A percentile compares a stretch with the other conserved stretches of the same genome.
Evolutionary conservation across 2,797 vertebrate genomes (phyloP).

Genomic region (Xenopus petersii): DNA sequence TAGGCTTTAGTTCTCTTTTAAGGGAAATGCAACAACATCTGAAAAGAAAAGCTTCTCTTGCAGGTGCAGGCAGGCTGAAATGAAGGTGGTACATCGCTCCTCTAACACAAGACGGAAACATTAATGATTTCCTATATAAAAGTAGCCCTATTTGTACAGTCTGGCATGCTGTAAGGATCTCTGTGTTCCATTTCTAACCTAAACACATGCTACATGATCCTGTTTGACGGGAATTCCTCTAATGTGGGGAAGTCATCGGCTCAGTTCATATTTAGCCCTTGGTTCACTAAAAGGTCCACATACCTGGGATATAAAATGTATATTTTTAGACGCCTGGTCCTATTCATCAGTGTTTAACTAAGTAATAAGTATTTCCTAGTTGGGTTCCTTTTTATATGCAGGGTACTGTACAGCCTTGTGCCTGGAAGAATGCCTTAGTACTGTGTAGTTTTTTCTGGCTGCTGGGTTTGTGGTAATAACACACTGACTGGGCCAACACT

Average conservation of each 20-base stretch:
- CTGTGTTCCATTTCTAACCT: constrained; percentile 1
- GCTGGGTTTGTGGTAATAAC: neutral
- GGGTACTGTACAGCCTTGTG: constrained; percentile 9
- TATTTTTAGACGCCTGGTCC: constrained; percentile 2
- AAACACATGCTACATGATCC: constrained; percentile 16
- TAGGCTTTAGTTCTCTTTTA: no score
- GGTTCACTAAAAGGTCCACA: constrained; percentile 20
- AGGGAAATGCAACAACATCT: no score
- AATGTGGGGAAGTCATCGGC: constrained; percentile 26
- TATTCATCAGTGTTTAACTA: constrained; percentile 23
- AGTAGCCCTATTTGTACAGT: neutral
- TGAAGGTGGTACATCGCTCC: no score
- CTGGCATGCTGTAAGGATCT: neutral
- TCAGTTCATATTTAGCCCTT: constrained; percentile 17
- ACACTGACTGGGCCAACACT: constrained; percentile 7
- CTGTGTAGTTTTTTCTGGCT: neutral
- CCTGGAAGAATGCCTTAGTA: neutral
- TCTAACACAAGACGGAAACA: no score
- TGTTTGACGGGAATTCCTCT: constrained; percentile 29
- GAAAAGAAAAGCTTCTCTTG: no score
- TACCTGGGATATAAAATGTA: constrained; percentile 12
- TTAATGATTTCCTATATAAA: no score
- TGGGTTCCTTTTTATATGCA: constrained; percentile 8
- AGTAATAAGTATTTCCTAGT: neutral
- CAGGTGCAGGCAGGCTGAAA: no score